A percentile compares a stretch with the other conserved stretches of the same genome.
These are phyloP conservation scores for Sisor rabdophorus DNA, from an alignment of 2,113 vertebrate genomes.

Conservation along the genomic window DNA sequence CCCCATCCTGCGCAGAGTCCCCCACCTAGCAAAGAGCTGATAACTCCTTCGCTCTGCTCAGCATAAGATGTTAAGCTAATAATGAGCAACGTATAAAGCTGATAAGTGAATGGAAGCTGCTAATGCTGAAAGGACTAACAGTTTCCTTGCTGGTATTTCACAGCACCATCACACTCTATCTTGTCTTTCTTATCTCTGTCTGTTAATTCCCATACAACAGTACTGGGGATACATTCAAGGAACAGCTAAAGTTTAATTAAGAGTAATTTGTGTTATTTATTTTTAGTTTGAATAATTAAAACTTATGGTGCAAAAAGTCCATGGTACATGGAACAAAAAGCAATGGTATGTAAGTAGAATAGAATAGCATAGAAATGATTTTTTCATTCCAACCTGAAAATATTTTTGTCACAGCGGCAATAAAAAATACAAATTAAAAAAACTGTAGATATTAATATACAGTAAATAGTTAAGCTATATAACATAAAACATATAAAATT, in stretches of 20 bases:
- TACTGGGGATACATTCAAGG: background rate
- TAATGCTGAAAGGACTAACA: slow-evolving; percentile 24
- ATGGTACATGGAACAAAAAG: too few relatives aligned
- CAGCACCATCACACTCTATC: slow-evolving; percentile 30
- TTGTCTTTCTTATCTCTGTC: slow-evolving; percentile 26
- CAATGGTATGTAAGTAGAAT: too few relatives aligned
- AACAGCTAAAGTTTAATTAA: background rate
- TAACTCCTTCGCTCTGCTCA: slow-evolving; percentile 28
- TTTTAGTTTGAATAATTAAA: background rate
- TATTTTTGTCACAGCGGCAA: too few relatives aligned
- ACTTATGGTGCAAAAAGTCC: too few relatives aligned
- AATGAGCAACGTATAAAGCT: slow-evolving; percentile 36
- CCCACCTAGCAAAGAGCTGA: slow-evolving; percentile 43
- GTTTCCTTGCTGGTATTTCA: slow-evolving; percentile 28
- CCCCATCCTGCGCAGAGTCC: slow-evolving; percentile 21
- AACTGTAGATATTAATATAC: too few relatives aligned
- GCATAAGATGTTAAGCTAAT: slow-evolving; percentile 42
- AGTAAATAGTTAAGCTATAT: too few relatives aligned
- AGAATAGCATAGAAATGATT: too few relatives aligned
- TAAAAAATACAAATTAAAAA: too few relatives aligned
- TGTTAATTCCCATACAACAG: background rate
- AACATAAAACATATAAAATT: too few relatives aligned
- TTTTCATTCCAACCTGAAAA: too few relatives aligned
- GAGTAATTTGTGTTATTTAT: background rate
- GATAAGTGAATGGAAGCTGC: slow-evolving; percentile 46